phyloP scores from a whole-genome alignment of 2,797 vertebrate species.

The Hapalemur alaotrensis region DNA sequence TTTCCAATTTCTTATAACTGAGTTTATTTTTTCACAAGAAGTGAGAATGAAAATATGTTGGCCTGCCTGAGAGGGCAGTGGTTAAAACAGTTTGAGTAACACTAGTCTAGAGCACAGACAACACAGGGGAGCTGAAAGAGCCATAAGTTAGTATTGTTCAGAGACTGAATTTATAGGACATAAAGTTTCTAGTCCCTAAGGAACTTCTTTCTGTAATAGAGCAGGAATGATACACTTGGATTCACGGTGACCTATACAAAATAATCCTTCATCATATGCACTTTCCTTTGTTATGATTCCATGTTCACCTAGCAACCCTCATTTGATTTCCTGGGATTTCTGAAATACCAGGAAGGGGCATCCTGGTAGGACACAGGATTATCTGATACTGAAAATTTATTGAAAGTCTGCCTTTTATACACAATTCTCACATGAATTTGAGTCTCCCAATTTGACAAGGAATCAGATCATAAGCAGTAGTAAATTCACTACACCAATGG shows the following conservation, averaged over 20 bases:
- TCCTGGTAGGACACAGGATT: background rate
- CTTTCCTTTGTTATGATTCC: background rate
- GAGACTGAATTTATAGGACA: background rate
- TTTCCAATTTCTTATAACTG: background rate
- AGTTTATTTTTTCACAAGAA: background rate
- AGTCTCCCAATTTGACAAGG: background rate
- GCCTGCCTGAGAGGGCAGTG: background rate
- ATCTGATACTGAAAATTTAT: background rate
- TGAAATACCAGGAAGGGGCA: background rate
- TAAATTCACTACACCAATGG: background rate
- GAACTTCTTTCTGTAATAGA: background rate
- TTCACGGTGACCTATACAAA: background rate
- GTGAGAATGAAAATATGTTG: background rate
- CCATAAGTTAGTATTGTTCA: background rate
- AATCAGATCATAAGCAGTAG: background rate
- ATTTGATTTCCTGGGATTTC: background rate
- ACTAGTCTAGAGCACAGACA: background rate
- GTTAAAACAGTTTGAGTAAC: background rate
- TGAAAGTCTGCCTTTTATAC: background rate
- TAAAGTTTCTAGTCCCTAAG: background rate
- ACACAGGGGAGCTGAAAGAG: background rate
- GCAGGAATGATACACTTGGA: background rate
- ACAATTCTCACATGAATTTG: constrained; percentile 13
- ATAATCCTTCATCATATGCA: background rate
- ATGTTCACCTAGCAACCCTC: background rate